Evolutionary conservation across 2,888 invertebrate species (phyloP).

Genomic region (Cordilura impudica): DNA sequence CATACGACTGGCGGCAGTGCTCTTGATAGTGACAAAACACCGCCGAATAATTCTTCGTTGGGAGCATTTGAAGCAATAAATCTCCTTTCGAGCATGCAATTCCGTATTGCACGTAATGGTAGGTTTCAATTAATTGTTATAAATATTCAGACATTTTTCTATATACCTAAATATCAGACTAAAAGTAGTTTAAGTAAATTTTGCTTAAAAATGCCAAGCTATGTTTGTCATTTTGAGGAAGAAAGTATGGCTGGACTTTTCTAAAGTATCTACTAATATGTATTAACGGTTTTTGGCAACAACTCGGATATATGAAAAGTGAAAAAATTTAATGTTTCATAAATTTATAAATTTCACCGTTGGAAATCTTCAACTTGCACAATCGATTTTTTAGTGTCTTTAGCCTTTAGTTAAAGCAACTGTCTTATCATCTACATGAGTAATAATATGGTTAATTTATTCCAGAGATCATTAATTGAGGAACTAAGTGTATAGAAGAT

Average conservation of each 20-base stretch:
- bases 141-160: too few species aligned
- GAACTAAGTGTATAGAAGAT: too few species aligned
- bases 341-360: too few species aligned
- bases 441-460: too few species aligned
- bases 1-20: not conserved
- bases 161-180: too few species aligned
- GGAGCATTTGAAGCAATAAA: constrained; percentile 63
- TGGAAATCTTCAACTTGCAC: too few species aligned
- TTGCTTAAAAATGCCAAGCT: not conserved
- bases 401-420: too few species aligned
- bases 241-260: not conserved
- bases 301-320: too few species aligned
- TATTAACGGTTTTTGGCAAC: not conserved
- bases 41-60: constrained; percentile 52
- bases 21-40: not conserved
- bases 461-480: too few species aligned
- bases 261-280: not conserved
- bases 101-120: constrained; percentile 94
- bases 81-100: constrained; percentile 78
- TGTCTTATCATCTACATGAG: too few species aligned
- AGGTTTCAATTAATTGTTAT: constrained; percentile 74
- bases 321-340: too few species aligned
- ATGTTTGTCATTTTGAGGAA: not conserved
- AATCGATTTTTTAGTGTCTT: too few species aligned
- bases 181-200: not conserved